A percentile compares a stretch with the other conserved stretches of the same genome.
Evolutionary conservation across 2,888 invertebrate species (phyloP).

Genomic region (Rhamnusium bicolor): DNA sequence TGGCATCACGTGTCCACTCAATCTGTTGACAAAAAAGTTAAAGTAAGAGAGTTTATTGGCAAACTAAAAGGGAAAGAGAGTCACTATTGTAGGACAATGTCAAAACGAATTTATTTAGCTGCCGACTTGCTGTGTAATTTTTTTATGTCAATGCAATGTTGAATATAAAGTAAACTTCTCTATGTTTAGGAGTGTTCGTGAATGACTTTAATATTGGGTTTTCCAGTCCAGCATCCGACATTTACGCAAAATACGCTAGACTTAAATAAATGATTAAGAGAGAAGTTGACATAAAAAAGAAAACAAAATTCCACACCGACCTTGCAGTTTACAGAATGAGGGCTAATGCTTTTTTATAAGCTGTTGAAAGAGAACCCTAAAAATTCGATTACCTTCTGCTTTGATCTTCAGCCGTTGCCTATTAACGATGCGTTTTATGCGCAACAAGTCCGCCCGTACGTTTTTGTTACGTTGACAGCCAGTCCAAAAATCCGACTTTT

Average conservation of each 20-base stretch:
- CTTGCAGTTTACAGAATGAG: no score
- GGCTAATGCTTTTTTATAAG: no score
- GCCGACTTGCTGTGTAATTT: not conserved
- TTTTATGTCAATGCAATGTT: not conserved
- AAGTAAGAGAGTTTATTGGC: not conserved
- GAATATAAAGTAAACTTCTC: not conserved
- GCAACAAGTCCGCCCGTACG: slow-evolving; percentile 42
- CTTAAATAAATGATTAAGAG: not conserved
- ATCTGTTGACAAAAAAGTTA: not conserved
- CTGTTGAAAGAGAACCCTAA: not conserved
- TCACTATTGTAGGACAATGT: not conserved
- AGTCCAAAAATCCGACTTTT: slow-evolving; percentile 37
- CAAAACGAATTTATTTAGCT: not conserved
- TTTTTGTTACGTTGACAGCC: slow-evolving; percentile 38
- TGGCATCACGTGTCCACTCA: not conserved
- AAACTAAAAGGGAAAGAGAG: not conserved
- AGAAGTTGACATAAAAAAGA: not conserved
- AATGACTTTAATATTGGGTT: no score
- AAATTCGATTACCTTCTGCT: no score
- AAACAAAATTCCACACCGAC: not conserved
- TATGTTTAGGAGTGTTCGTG: not conserved
- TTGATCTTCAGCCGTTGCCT: slow-evolving; percentile 39
- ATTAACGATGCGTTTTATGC: slow-evolving; percentile 47
- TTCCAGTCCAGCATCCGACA: no score
- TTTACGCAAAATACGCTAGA: not conserved